Evolutionary conservation across 2,888 invertebrate genomes (phyloP).

Genomic region (Drosophila pegasa): DNA sequence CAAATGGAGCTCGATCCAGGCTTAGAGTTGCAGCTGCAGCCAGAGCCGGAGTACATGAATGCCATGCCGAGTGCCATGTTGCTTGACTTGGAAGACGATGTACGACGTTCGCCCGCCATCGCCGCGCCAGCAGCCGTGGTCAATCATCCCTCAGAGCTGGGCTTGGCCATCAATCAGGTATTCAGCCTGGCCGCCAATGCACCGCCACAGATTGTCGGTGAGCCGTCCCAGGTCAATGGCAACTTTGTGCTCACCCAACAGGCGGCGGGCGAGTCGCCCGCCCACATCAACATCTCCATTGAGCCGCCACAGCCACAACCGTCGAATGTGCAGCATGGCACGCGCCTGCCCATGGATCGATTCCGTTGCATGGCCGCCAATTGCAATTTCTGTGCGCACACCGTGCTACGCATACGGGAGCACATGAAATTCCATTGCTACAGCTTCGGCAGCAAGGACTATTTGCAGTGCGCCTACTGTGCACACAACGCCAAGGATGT

Average conservation of each 20-base stretch:
- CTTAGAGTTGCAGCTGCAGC: neutral
- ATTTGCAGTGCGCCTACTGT: slow-evolving; percentile 76
- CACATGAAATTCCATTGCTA: slow-evolving; percentile 76
- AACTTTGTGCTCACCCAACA: slow-evolving; percentile 38
- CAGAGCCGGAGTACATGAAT: no score
- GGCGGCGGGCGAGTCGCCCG: neutral
- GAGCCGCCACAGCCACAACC: slow-evolving; percentile 19
- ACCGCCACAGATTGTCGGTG: neutral
- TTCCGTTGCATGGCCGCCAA: slow-evolving; percentile 75
- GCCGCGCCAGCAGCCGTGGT: slow-evolving; percentile 14
- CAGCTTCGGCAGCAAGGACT: slow-evolving; percentile 62
- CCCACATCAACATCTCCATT: slow-evolving; percentile 68
- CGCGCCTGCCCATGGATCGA: slow-evolving; percentile 36
- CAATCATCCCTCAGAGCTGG: slow-evolving; percentile 45
- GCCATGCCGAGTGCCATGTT: slow-evolving; percentile 31
- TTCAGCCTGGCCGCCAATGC: slow-evolving; percentile 34
- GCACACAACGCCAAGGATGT: slow-evolving; percentile 58
- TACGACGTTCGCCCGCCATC: slow-evolving; percentile 43
- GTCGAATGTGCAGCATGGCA: neutral
- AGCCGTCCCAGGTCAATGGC: slow-evolving; percentile 15
- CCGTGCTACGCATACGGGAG: slow-evolving; percentile 75
- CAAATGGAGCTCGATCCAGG: neutral
- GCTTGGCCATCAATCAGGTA: slow-evolving; percentile 66
- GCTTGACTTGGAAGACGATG: slow-evolving; percentile 47
- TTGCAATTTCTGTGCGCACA: slow-evolving; percentile 69